Evolutionary conservation across 2,113 vertebrate species (phyloP), one percentile per base, ranked within the genome.

Genomic region (Riparia riparia): DNA sequence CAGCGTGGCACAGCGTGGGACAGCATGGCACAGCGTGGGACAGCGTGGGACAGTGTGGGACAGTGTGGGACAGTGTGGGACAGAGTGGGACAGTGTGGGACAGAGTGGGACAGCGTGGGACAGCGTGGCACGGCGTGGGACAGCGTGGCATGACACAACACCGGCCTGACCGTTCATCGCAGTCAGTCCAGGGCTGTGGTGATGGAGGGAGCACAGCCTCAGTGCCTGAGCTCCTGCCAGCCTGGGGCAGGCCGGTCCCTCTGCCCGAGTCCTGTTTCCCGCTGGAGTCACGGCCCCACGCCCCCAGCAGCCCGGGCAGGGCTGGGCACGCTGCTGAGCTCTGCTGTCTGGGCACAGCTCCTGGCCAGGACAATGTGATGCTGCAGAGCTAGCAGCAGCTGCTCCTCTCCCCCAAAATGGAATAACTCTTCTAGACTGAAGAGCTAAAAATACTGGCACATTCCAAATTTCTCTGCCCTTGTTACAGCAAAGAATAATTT

Each of bases 361-460:
- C 77, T 63, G 2, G 0, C 9, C 29, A 2, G 2, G 0, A 31
- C 1, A 0, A 20, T 1, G 7, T 0, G 6, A 15, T 32, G 81
- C 89, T 89, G 83, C 76, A 70, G 54, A 73, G 76, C 47, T 14
- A 41, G 79, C 80, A 74, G 89, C 89, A 93, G 91, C 77, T 86
- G 89, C 81, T 82, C 4, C 82, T 93, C 63, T 79, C 84, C 70
- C 79, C 84, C 73, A 61, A 14, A 91, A 91, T 42, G 78, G 84
- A 95, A 61, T 18, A 89, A n/a, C 32, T 64, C 81, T 49, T 65
- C 86, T 53, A 86, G 84, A 89, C 17, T 57, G 58, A 85, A 76
- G 34, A 32, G 78, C 91, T 93, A 89, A 87, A 93, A 91, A 90
- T 96, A 95, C 65, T 34, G 37, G 32, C 89, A 89, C 83, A 47